Conservation (phyloP, 2,888 invertebrate species). For the Operophtera brumata region DNA sequence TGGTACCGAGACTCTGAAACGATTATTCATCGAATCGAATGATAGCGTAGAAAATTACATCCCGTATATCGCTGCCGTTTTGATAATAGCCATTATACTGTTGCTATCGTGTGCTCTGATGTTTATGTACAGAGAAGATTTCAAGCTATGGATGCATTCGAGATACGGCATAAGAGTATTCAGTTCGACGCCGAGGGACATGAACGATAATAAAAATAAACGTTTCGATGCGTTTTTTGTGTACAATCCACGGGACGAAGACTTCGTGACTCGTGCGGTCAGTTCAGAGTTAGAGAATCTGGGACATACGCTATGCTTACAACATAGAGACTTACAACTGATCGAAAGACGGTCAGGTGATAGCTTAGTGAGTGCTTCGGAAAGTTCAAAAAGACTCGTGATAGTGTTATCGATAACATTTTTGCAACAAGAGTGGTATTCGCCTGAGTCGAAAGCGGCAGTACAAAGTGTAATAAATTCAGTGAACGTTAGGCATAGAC, state of each 20-base stretch:
- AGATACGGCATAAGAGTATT: slow-evolving; percentile 88
- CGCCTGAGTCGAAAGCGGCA: slow-evolving; percentile 90
- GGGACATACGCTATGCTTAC: slow-evolving; percentile 83
- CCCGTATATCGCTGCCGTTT: slow-evolving; percentile 86
- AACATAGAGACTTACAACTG: slow-evolving; percentile 83
- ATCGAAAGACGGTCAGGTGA: slow-evolving; percentile 80
- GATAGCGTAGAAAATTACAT: slow-evolving; percentile 86
- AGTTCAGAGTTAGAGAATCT: slow-evolving; percentile 87
- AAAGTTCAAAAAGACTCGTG: slow-evolving; percentile 86
- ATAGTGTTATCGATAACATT: slow-evolving; percentile 90
- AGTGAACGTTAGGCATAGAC: slow-evolving; percentile 83
- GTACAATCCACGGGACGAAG: slow-evolving; percentile 90
- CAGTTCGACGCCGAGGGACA: slow-evolving; percentile 79
- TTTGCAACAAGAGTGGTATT: slow-evolving; percentile 90
- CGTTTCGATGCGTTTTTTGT: slow-evolving; percentile 94
- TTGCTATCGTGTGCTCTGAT: slow-evolving; percentile 85
- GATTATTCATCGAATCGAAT: slow-evolving; percentile 82
- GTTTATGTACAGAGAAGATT: slow-evolving; percentile 88
- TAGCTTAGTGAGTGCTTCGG: slow-evolving; percentile 77
- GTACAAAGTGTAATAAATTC: slow-evolving; percentile 86
- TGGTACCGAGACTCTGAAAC: slow-evolving; percentile 78
- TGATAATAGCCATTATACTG: slow-evolving; percentile 85
- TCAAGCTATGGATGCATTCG: slow-evolving; percentile 89
- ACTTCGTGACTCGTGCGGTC: slow-evolving; percentile 84
- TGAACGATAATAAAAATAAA: slow-evolving; percentile 83